These are phyloP conservation scores for Syngnathus typhle DNA, from an alignment of 2,113 vertebrate species.

Conservation along the genomic window DNA sequence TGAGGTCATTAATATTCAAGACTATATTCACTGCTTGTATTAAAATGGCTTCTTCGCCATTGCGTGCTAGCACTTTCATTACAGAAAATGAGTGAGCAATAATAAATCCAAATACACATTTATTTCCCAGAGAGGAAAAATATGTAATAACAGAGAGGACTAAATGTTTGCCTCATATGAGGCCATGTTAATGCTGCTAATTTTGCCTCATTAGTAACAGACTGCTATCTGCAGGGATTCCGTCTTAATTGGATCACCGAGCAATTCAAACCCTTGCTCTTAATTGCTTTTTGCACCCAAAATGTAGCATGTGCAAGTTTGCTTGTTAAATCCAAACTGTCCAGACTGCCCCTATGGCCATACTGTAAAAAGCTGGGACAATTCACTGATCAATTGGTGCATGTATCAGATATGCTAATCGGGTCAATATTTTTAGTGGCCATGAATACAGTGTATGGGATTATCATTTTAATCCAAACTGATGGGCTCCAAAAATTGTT, in stretches of 20 bases:
- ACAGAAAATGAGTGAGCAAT: conserved; percentile 64
- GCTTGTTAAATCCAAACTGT: conserved; percentile 1
- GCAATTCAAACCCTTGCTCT: conserved; percentile 62
- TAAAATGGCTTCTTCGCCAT: conserved; percentile 63
- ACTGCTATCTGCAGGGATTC: conserved; percentile 61
- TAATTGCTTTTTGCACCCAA: conserved; percentile 59
- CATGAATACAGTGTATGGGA: too few species aligned
- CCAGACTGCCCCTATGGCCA: too few species aligned
- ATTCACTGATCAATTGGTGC: too few species aligned
- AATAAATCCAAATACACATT: conserved; percentile 71
- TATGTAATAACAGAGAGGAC: conserved; percentile 40
- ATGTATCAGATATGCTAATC: too few species aligned
- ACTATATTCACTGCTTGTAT: conserved; percentile 60
- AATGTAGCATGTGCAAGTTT: conserved; percentile 33
- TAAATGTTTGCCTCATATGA: conserved; percentile 36
- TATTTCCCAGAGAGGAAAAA: conserved; percentile 54
- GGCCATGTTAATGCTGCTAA: conserved; percentile 54
- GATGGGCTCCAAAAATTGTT: too few species aligned
- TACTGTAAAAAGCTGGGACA: too few species aligned
- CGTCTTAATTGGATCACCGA: conserved; percentile 67
- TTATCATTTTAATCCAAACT: too few species aligned
- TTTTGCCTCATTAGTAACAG: conserved; percentile 61
- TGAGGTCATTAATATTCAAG: conserved; percentile 71
- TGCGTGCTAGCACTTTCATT: conserved; percentile 62
- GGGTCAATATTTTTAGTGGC: too few species aligned